Evolutionary conservation across 2,888 invertebrate species (phyloP).

Genomic region (Orthonevra nobilis): DNA sequence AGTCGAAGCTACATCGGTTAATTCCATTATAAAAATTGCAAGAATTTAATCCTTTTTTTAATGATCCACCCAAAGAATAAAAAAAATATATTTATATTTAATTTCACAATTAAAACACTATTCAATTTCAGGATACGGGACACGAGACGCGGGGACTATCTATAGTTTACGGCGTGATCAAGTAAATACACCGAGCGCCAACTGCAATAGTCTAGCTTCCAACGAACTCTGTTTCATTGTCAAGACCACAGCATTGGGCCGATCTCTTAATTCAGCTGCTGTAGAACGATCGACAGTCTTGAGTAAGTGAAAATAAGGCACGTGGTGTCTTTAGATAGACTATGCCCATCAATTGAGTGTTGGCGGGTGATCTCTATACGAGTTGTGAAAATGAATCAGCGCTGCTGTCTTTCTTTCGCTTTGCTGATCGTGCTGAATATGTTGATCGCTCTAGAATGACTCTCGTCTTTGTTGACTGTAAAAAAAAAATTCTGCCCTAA

Average conservation of each 20-base stretch:
- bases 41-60: too few species aligned
- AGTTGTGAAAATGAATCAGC: constrained; percentile 15
- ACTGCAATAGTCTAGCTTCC: background rate
- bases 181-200: background rate
- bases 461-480: too few species aligned
- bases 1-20: constrained; percentile 22
- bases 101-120: background rate
- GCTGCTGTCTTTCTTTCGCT: background rate
- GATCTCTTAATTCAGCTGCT: background rate
- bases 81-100: background rate
- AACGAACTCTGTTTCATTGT: background rate
- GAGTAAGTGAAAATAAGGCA: too few species aligned
- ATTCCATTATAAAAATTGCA: constrained; percentile 18
- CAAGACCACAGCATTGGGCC: background rate
- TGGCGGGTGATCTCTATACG: background rate
- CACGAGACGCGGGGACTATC: background rate
- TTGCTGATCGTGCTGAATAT: too few species aligned
- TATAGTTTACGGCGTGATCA: background rate
- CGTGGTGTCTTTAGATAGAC: constrained; percentile 40
- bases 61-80: background rate
- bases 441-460: too few species aligned
- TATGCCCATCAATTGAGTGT: constrained; percentile 8
- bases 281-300: background rate
- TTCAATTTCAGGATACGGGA: background rate
- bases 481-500: too few species aligned